These are phyloP conservation scores for Scaptodrosophila lebanonensis DNA, from an alignment of 1,140 invertebrate species.

Conservation along the genomic window DNA sequence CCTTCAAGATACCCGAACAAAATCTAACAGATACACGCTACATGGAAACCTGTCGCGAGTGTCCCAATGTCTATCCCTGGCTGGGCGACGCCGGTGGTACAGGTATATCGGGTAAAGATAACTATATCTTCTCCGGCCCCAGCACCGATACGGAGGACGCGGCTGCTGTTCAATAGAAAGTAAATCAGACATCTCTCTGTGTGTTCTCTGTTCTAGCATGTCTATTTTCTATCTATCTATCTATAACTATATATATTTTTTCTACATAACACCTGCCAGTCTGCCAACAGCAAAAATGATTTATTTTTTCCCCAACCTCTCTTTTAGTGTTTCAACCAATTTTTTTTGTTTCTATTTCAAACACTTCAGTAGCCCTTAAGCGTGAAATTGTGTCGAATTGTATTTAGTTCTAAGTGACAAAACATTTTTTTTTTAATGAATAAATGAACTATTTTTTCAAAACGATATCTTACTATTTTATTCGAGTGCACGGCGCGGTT, in stretches of 20 bases:
- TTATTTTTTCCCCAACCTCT: not conserved
- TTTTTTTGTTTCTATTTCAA: conserved; percentile 1
- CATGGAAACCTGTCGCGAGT: conserved; percentile 91
- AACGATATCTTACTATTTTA: not conserved
- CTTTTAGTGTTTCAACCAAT: conserved; percentile 3
- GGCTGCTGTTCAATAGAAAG: conserved; percentile 4
- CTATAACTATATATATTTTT: not conserved
- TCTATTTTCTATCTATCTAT: conserved; percentile 2
- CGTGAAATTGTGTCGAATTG: conserved; percentile 62
- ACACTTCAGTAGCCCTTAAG: conserved; percentile 41
- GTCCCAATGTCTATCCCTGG: conserved; percentile 83
- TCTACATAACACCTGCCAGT: conserved; percentile 25
- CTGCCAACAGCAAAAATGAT: conserved; percentile 39
- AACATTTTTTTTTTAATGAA: conserved; percentile 49
- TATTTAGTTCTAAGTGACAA: conserved; percentile 46
- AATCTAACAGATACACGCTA: conserved; percentile 90
- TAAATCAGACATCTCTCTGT: not conserved
- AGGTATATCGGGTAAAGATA: conserved; percentile 86
- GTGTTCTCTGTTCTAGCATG: not conserved
- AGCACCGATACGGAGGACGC: not conserved
- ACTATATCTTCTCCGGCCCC: conserved; percentile 81
- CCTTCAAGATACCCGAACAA: conserved; percentile 85
- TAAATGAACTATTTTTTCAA: conserved; percentile 47
- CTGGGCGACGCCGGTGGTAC: conserved; percentile 88
- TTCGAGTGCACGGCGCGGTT: too few species aligned